phyloP scores from a whole-genome alignment of 2,888 invertebrate species.

The Dryocosmus kuriphilus region DNA sequence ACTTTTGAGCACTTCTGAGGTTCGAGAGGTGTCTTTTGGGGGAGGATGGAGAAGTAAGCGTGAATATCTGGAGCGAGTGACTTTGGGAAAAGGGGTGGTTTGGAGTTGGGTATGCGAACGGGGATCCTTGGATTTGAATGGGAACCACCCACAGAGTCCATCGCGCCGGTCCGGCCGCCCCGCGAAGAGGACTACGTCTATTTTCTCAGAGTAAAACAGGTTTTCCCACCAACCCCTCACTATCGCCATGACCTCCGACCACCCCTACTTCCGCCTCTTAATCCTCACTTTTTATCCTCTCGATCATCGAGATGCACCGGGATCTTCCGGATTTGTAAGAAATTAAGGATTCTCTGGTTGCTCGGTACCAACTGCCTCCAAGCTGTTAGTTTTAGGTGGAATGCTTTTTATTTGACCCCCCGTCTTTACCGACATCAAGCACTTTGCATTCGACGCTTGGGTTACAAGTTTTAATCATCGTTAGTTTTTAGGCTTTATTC shows the following conservation, averaged over 20 bases:
- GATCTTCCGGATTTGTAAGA: constrained; percentile 44
- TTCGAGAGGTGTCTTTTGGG: not conserved
- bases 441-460: not conserved
- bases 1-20: not conserved
- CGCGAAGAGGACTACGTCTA: constrained; percentile 68
- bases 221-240: constrained; percentile 50
- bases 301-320: constrained; percentile 51
- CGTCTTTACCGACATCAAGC: constrained; percentile 5
- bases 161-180: constrained; percentile 77
- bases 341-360: constrained; percentile 35
- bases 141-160: constrained; percentile 78
- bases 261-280: constrained; percentile 34
- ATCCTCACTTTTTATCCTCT: constrained; percentile 40
- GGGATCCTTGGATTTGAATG: constrained; percentile 78
- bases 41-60: constrained; percentile 46
- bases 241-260: constrained; percentile 50
- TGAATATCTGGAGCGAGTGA: constrained; percentile 60
- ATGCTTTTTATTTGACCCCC: constrained; percentile 13
- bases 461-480: constrained; percentile 2
- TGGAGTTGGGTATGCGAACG: constrained; percentile 79
- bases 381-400: constrained; percentile 25
- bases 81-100: constrained; percentile 71
- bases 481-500: not conserved
- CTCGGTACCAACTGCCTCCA: constrained; percentile 16
- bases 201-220: constrained; percentile 65